These are phyloP conservation scores for Leptinotarsa undecemlineata DNA, from an alignment of 1,140 invertebrate genomes.

Conservation along the genomic window DNA sequence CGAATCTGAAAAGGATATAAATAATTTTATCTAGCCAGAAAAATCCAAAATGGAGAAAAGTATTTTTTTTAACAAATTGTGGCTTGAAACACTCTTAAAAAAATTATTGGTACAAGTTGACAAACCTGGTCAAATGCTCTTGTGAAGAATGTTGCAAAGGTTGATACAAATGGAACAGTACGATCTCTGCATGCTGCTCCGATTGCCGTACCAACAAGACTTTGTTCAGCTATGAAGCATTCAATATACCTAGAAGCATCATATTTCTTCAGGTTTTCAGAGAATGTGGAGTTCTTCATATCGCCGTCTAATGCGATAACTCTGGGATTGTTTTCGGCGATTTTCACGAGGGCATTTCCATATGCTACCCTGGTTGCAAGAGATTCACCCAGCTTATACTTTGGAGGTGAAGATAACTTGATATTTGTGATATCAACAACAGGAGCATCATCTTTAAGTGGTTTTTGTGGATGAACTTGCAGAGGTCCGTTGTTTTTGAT, in stretches of 20 bases:
- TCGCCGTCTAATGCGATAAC: constrained; percentile 95
- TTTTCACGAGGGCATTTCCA: constrained; percentile 86
- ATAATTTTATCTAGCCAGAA: too few species aligned
- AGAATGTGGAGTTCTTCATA: constrained; percentile 98
- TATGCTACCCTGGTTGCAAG: constrained; percentile 95
- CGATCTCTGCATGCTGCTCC: constrained; percentile 88
- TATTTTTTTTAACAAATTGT: too few species aligned
- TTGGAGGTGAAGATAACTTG: constrained; percentile 80
- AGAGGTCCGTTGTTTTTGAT: constrained; percentile 67
- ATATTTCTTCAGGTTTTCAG: constrained; percentile 86
- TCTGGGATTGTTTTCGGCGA: constrained; percentile 79
- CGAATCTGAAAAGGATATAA: constrained; percentile 70
- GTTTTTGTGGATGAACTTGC: constrained; percentile 65
- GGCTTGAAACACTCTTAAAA: not conserved
- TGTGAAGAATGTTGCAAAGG: constrained; percentile 97
- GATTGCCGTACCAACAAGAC: constrained; percentile 93
- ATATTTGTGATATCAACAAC: constrained; percentile 74
- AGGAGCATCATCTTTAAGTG: constrained; percentile 72
- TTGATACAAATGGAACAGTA: constrained; percentile 90
- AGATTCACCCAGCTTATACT: constrained; percentile 78
- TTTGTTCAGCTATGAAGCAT: constrained; percentile 99
- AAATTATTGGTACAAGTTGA: not conserved
- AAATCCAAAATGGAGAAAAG: too few species aligned
- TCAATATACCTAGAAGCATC: constrained; percentile 84
- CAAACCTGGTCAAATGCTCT: constrained; percentile 90